These are phyloP conservation scores for Embidobia sp. DNA, from an alignment of 2,888 invertebrate genomes.

Conservation along the genomic window DNA sequence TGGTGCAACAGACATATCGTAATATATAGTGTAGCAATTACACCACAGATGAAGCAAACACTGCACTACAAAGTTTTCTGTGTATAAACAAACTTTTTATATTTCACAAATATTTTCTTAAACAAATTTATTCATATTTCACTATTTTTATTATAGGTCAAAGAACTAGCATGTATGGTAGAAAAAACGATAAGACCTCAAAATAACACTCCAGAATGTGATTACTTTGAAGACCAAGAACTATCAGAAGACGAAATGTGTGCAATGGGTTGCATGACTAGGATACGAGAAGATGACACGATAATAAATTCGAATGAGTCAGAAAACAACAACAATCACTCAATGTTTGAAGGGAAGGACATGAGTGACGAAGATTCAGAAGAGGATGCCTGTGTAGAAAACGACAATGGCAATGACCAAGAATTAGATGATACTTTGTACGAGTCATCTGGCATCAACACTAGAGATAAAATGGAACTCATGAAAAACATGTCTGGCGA, in stretches of 20 bases:
- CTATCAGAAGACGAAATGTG: constrained; percentile 42
- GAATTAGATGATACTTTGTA: constrained; percentile 67
- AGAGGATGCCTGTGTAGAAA: constrained; percentile 45
- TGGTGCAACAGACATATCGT: too few species aligned
- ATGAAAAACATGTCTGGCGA: constrained; percentile 7
- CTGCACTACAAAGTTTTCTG: too few species aligned
- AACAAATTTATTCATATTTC: constrained; percentile 3
- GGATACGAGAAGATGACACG: constrained; percentile 29
- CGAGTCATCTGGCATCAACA: constrained; percentile 51
- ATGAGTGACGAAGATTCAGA: constrained; percentile 61
- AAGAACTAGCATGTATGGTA: constrained; percentile 75
- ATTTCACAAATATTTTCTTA: neutral
- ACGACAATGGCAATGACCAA: constrained; percentile 52
- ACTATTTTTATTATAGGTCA: constrained; percentile 71
- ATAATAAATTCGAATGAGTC: constrained; percentile 32
- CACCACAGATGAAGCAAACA: too few species aligned
- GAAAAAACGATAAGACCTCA: constrained; percentile 72
- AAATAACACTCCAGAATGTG: constrained; percentile 19
- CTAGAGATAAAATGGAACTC: constrained; percentile 14
- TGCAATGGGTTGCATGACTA: constrained; percentile 37
- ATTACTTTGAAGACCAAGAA: constrained; percentile 40
- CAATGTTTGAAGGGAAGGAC: constrained; percentile 45
- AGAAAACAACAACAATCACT: constrained; percentile 47
- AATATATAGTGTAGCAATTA: too few species aligned
- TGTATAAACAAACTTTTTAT: neutral